Evolutionary conservation across 2,797 vertebrate genomes (phyloP), one percentile per base, ranked within the genome.

Genomic region (Pangasius macronema): DNA sequence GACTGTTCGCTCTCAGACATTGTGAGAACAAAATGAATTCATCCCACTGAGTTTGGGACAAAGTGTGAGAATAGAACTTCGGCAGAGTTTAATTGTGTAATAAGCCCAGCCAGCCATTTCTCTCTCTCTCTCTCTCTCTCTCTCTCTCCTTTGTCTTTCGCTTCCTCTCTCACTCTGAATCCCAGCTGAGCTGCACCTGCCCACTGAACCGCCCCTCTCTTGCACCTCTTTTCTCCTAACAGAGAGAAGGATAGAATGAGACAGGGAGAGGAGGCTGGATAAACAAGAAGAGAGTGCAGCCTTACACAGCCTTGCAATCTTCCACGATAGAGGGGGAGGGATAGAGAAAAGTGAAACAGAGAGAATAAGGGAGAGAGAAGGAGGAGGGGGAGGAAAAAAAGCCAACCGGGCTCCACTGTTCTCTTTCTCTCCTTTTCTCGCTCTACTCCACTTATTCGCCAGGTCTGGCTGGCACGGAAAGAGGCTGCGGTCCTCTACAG

Each of bases 171-270:
- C 46, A 89, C 87, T 79, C 82, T 55, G 79, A 79, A 86, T 87
- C 87, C 85, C 86, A 89, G 86, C 86, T 89, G 87, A 87, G 76
- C 90, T 88, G 79, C 68, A 85, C 87, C 87, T 88, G 87, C 85
- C 73, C 73, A 55, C 85, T 81, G 63, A 87, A 85, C 86, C 89
- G 84, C 87, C 85, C 82, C 83, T 86, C 84, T 89, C 85, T 87
- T 65, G 88, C 87, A 85, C 59, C 79, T 76, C 86, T 68, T 53
- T 87, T 68, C 51, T 36, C 61, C 82, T 68, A 84, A 39, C 73
- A 70, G 73, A 87, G 72, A 67, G 82, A 65, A 87, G 83, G 83
- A 88, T 87, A 88, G 85, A 87, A 75, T 63, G 73, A 91, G 89
- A 84, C 80, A 80, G 84, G 11, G 63, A 87, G 88, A 81, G 61